Conservation (phyloP, 92 coral and sea anemone genomes). For the Isaurus tuberculatus region DNA sequence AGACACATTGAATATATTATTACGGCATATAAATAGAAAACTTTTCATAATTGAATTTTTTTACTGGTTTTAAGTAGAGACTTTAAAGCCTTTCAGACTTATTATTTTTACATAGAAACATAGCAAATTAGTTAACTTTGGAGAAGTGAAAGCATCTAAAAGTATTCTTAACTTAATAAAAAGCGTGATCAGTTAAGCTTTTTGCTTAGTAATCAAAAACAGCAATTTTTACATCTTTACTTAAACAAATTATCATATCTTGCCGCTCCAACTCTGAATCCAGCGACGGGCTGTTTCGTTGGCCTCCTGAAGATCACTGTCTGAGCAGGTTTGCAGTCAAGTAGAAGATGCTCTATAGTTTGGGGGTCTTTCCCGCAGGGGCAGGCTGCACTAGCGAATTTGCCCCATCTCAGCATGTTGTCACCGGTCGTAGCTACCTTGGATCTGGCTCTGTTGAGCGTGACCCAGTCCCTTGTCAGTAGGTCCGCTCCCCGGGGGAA, state of each 20-base stretch:
- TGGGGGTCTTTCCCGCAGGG: constrained; percentile 18
- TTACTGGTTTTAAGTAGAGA: too few species aligned
- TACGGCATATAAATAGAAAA: too few species aligned
- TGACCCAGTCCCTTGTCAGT: neutral
- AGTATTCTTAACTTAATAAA: too few species aligned
- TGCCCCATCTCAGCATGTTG: constrained; percentile 21
- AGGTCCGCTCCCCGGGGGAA: constrained; percentile 24
- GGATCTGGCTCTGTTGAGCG: constrained; percentile 18
- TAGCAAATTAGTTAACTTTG: too few species aligned
- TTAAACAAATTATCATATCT: neutral
- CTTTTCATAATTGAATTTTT: too few species aligned
- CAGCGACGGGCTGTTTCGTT: neutral
- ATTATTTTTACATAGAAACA: too few species aligned
- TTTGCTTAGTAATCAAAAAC: too few species aligned
- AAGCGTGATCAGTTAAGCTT: too few species aligned
- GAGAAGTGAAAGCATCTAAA: too few species aligned
- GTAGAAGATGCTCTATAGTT: constrained; percentile 19
- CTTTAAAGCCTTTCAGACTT: too few species aligned
- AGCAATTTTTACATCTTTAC: too few species aligned
- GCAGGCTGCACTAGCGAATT: constrained; percentile 22
- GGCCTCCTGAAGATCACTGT: constrained; percentile 11
- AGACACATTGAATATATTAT: too few species aligned
- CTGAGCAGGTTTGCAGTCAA: constrained; percentile 10
- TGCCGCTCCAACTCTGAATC: neutral
- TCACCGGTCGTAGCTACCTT: constrained; percentile 14